Base-by-base conservation (phyloP, 1,140 invertebrate species). In the Trissolcus basalis region DNA sequence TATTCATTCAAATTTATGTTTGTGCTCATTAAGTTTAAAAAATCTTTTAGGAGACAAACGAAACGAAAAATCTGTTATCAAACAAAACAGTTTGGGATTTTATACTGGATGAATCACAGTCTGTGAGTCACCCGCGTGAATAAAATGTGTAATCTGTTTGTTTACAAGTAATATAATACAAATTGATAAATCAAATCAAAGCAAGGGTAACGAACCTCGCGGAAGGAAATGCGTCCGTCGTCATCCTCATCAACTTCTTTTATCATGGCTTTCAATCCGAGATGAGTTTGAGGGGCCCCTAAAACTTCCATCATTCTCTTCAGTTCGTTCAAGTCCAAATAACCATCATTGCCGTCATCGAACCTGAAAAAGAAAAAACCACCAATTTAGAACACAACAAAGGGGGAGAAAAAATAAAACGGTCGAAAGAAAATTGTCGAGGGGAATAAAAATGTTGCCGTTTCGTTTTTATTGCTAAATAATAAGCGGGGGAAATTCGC, bases 221-320 rank as follows among this genome's bases (percentile, higher is more conserved):
- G 92, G 86, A 98, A 98, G 77, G 94, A 96, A 67, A 98, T 95
- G 82, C 94, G 95, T 33, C 92, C 92, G 83, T 98, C 96, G 14
- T 92, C 87, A 82, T 98, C 96, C 86, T 97, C 96, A 83, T 98
- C 96, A 11, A 98, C 94, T 88, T 96, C 95, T 63, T 94, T 91
- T 77, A 98, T 98, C 97, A 98, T 98, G 35, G 92, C 92, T 84
- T 98, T 98, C 5, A 98, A 90, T 0, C 94, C 95, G 3, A 98
- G 88, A 88, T 98, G 97, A 7, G 97, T 98, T 87, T 98, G 97
- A 10, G 96, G 96, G 8, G 94, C 96, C 13, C 94, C 96, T n/a
- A 98, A 88, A 47, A 95, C 94, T 85, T 98, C 97, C 97, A 98
- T 98, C 96, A 98, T 98, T 9, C 93, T 88, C 85, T 98, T 98